A percentile compares a stretch with the other conserved stretches of the same genome.
phyloP scores from a whole-genome alignment of 2,888 invertebrate genomes.

The Trachelus stipa region DNA sequence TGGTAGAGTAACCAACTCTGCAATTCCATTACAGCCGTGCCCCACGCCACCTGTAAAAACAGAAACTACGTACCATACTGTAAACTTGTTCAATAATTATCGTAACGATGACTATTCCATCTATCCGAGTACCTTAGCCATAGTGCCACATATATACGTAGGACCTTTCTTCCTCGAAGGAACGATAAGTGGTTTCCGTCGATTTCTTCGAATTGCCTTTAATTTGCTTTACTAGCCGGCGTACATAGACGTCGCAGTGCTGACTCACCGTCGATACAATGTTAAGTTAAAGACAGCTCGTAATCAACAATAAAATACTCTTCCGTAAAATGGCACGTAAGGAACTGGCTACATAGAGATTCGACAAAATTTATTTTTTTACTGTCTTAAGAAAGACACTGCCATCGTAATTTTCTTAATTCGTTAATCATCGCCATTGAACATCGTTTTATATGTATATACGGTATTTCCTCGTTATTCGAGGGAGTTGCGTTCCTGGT shows the following conservation, averaged over 20 bases:
- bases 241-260: background rate
- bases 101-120: background rate
- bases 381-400: background rate
- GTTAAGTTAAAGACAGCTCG: background rate
- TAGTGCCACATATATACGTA: background rate
- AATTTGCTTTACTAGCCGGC: background rate
- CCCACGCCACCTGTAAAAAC: slow-evolving; percentile 63
- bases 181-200: background rate
- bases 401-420: background rate
- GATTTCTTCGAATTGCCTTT: background rate
- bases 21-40: slow-evolving; percentile 64
- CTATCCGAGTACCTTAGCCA: background rate
- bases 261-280: background rate
- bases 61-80: background rate
- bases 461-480: too few relatives aligned
- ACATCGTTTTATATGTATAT: background rate
- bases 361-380: background rate
- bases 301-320: background rate
- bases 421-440: background rate
- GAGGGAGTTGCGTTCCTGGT: too few relatives aligned
- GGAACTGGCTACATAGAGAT: background rate
- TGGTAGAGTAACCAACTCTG: slow-evolving; percentile 66
- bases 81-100: background rate
- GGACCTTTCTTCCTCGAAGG: background rate
- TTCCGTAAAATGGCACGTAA: background rate